phyloP scores from a whole-genome alignment of 2,888 invertebrate genomes.

The Nephrotoma guestfalica region DNA sequence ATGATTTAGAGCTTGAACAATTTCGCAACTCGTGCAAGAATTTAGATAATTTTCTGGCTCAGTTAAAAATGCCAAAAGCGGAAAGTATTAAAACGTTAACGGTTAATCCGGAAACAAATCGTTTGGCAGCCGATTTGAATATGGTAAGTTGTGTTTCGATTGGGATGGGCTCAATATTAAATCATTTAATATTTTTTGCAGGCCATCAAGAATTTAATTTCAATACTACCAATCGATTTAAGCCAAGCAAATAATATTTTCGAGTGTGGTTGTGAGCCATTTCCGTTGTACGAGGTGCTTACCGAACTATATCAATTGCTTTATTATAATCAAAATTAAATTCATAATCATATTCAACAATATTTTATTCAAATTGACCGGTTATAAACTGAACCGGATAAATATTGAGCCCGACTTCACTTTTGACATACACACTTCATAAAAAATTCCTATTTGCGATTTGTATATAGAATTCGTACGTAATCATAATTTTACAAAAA shows the following conservation, averaged over 20 bases:
- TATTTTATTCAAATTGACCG: background rate
- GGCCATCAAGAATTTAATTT: background rate
- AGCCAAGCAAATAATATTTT: background rate
- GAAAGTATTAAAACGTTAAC: background rate
- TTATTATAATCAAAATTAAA: background rate
- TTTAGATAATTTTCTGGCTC: background rate
- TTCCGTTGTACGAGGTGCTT: background rate
- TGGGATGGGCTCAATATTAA: background rate
- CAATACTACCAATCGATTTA: background rate
- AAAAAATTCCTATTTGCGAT: background rate
- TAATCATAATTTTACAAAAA: background rate
- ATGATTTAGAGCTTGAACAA: background rate
- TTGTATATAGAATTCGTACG: background rate
- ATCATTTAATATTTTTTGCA: background rate
- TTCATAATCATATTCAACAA: background rate
- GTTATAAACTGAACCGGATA: background rate
- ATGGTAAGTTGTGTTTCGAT: background rate
- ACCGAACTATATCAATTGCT: background rate
- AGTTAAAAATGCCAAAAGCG: background rate
- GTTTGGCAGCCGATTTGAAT: background rate
- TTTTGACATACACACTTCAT: background rate
- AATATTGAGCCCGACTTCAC: background rate
- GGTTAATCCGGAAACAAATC: background rate
- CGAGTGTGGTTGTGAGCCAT: background rate
- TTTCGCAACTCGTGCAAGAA: background rate